Percentiles rank a stretch among this genome's conserved stretches.
Evolutionary conservation across 2,888 invertebrate genomes (phyloP).

Genomic region (Chrysomela aeneicollis): DNA sequence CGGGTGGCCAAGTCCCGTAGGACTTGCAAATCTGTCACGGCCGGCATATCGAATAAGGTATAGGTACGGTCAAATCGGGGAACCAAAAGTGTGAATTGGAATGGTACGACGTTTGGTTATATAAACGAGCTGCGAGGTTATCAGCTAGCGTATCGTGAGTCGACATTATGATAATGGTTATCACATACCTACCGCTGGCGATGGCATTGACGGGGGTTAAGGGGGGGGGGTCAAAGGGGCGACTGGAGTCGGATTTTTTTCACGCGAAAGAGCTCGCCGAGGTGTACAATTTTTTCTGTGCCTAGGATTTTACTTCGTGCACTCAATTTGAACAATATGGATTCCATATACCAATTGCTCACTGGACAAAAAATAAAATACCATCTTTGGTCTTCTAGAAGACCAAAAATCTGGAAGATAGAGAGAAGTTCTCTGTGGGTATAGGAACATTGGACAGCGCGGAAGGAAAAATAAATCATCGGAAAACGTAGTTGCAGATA

Average conservation of each 20-base stretch:
- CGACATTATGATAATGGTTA: not conserved
- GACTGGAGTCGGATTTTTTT: not conserved
- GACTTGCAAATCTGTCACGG: constrained; percentile 65
- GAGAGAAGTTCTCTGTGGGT: too few relatives aligned
- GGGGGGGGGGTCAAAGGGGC: too few relatives aligned
- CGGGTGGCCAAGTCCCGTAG: constrained; percentile 92
- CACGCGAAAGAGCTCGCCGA: constrained; percentile 9
- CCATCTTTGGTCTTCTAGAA: too few relatives aligned
- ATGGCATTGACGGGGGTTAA: not conserved
- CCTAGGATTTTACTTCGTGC: too few relatives aligned
- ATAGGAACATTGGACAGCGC: too few relatives aligned
- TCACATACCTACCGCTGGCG: not conserved
- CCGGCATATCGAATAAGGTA: constrained; percentile 48
- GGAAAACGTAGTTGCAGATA: too few relatives aligned
- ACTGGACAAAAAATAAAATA: too few relatives aligned
- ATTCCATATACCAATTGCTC: too few relatives aligned
- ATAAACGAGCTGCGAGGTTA: not conserved
- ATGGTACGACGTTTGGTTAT: not conserved
- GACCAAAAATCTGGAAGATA: too few relatives aligned
- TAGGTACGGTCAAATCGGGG: not conserved
- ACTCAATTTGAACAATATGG: too few relatives aligned
- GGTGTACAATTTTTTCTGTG: too few relatives aligned
- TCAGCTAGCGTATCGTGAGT: not conserved
- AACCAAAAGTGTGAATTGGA: not conserved
- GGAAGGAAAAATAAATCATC: too few relatives aligned